These are phyloP conservation scores for Mellilla xanthometata DNA, from an alignment of 2,888 invertebrate species.

Conservation along the genomic window DNA sequence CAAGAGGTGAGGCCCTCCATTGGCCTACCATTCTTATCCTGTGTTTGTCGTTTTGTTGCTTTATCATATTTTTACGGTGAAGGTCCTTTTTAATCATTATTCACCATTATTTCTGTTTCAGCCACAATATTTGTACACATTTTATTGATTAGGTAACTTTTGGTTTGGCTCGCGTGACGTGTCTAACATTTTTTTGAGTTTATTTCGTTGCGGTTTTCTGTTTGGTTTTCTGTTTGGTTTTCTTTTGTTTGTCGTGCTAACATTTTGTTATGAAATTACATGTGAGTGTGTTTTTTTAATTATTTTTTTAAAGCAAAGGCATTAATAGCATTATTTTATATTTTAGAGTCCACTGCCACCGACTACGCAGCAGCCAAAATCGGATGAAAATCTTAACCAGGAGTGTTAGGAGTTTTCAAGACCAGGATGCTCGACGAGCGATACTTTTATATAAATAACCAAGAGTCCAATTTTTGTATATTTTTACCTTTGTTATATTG, in stretches of 20 bases:
- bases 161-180: constrained; percentile 24
- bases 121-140: constrained; percentile 78
- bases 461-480: constrained; percentile 64
- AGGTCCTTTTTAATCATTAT: constrained; percentile 45
- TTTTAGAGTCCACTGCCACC: constrained; percentile 87
- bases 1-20: constrained; percentile 74
- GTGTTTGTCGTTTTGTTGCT: constrained; percentile 40
- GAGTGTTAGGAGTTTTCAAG: constrained; percentile 67
- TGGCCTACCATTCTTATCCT: constrained; percentile 37
- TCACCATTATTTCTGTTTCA: constrained; percentile 69
- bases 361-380: constrained; percentile 82
- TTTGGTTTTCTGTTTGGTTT: constrained; percentile 28
- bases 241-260: constrained; percentile 36
- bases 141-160: constrained; percentile 63
- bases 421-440: constrained; percentile 35
- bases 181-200: constrained; percentile 33
- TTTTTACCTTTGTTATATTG: constrained; percentile 54
- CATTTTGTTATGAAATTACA: constrained; percentile 32
- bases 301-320: constrained; percentile 20
- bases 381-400: constrained; percentile 90
- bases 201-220: constrained; percentile 31
- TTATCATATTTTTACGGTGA: constrained; percentile 49
- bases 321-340: constrained; percentile 41
- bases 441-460: constrained; percentile 45
- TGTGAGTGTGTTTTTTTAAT: constrained; percentile 24